Percentiles rank a stretch among this genome's conserved stretches.
phyloP scores from a whole-genome alignment of 2,113 vertebrate genomes.

The Illadopsis cleaveri region DNA sequence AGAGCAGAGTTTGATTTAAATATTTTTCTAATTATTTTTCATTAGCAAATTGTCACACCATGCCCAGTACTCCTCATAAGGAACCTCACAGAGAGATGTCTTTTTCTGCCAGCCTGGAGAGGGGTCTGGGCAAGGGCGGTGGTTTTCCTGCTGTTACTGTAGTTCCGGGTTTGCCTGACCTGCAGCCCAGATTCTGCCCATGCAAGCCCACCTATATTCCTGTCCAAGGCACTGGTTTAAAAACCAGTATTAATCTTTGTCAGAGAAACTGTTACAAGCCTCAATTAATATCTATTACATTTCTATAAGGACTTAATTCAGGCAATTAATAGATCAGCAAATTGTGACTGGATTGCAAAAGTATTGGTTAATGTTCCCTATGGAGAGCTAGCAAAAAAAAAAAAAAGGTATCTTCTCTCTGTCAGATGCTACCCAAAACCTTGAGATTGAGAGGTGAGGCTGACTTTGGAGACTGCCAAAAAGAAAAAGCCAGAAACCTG shows the following conservation, averaged over 20 bases:
- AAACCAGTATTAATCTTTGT: not conserved
- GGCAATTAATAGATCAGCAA: not conserved
- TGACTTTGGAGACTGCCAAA: conserved; percentile 59
- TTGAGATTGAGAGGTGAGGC: conserved; percentile 40
- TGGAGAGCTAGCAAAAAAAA: not conserved
- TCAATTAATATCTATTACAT: not conserved
- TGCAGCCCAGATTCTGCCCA: not conserved
- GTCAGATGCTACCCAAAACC: not conserved
- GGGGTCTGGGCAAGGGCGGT: not conserved
- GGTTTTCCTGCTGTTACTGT: not conserved
- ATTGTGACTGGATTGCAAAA: not conserved
- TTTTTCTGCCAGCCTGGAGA: not conserved
- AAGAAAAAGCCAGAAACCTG: conserved; percentile 52
- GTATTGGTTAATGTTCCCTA: not conserved
- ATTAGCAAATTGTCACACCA: not conserved
- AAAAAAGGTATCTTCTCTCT: not conserved
- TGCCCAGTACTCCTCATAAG: not conserved
- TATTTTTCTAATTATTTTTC: not conserved
- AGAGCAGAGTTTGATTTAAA: not conserved
- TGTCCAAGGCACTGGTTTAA: not conserved
- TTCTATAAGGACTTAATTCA: conserved; percentile 1
- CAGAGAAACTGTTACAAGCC: not conserved
- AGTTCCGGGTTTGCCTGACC: not conserved
- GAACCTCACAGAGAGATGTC: not conserved
- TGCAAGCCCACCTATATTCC: not conserved